These are phyloP conservation scores for Acanthisitta chloris DNA, from an alignment of 2,113 vertebrate species.

Conservation along the genomic window DNA sequence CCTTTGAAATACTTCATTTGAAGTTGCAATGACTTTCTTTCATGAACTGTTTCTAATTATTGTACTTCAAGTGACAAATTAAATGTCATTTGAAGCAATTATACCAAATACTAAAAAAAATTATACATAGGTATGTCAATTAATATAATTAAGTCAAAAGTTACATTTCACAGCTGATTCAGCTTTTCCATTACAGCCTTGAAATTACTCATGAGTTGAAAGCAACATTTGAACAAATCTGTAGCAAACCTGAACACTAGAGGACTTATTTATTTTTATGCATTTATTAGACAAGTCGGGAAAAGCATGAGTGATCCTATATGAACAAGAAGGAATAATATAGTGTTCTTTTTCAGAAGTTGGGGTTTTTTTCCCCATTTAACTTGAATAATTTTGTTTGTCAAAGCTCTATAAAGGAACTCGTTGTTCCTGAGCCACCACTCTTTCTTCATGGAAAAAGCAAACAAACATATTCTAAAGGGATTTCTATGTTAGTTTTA, in stretches of 20 bases:
- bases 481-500: slow-evolving; percentile 19
- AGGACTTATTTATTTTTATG: not conserved
- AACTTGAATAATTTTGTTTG: slow-evolving; percentile 1
- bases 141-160: slow-evolving; percentile 74
- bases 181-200: slow-evolving; percentile 40
- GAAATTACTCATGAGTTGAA: slow-evolving; percentile 28
- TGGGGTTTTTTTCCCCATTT: not conserved
- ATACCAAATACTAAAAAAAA: slow-evolving; percentile 72
- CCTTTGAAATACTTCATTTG: slow-evolving; percentile 71
- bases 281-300: not conserved
- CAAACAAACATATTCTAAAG: slow-evolving; percentile 37
- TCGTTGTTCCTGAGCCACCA: not conserved
- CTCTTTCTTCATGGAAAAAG: slow-evolving; percentile 10
- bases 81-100: slow-evolving; percentile 78
- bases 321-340: not conserved
- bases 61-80: slow-evolving; percentile 77
- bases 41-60: slow-evolving; percentile 75
- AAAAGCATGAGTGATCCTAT: not conserved
- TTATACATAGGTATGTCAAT: slow-evolving; percentile 71
- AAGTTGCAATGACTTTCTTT: slow-evolving; percentile 72
- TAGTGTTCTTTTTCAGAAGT: not conserved
- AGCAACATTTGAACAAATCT: slow-evolving; percentile 22
- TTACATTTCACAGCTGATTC: slow-evolving; percentile 60
- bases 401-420: not conserved
- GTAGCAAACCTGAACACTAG: not conserved